Base-by-base conservation (phyloP, 2,113 vertebrate species). In the Seriola aureovittata region DNA sequence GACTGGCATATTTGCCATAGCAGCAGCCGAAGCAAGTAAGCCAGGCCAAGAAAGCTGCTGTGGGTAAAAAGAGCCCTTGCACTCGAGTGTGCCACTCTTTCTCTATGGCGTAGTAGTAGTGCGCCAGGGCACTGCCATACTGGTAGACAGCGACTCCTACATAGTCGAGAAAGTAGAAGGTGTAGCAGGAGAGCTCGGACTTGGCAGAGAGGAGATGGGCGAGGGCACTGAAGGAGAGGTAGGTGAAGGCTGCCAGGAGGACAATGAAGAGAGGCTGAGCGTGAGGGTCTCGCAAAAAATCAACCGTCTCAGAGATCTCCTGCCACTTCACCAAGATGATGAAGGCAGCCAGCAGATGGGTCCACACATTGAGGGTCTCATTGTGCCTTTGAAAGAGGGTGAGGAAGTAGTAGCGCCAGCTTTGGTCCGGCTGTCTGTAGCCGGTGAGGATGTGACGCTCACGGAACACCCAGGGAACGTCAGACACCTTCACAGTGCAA, bases 121-220 rank as follows among this genome's bases (percentile, higher is more conserved):
- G 98, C 0, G 89, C 96, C 83, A 99, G 85, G 10, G 97, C 98
- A 0, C 98, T 99, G 91, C 97, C 96, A 0, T 97, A 99, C 89
- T 99, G 98, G 93, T 99, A 99, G 4, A 97, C 84, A 0, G 98
- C 96, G 0, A 99, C 97, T 0, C 98, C 98, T 48, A 99, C 96
- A 0, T 99, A 99, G 94, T 99, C 98, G 93, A 99, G 81, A 93
- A 99, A 99, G 94, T 97, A 99, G 93, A 99, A 99, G 52, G 95
- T 91, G 89, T 97, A 99, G 87, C 97, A 97, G 88, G 98, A 99
- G 90, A 99, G 96, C 95, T 99, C 98, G 0, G 98, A 99, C 48
- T 97, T 97, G 92, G 98, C 97, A 58, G 97, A 97, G 85, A 99
- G 94, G 46, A 99, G 97, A 82, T 99, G 98, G 11, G 98, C 98